A percentile compares a stretch with the other conserved stretches of the same genome.
These are phyloP conservation scores for Rhea americana DNA, from an alignment of 2,113 vertebrate species.

Conservation along the genomic window DNA sequence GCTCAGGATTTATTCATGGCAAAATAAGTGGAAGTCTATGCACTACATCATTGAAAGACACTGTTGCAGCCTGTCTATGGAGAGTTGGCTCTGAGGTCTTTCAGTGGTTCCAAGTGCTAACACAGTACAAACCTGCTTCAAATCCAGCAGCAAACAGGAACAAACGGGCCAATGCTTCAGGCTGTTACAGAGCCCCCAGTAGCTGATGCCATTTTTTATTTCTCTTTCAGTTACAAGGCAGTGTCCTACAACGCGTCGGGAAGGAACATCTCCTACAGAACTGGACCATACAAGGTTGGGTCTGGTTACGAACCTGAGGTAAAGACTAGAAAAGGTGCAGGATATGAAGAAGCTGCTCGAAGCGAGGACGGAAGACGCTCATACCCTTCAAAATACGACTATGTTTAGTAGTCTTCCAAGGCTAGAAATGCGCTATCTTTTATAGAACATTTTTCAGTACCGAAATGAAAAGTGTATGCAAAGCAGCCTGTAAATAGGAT, in stretches of 20 bases:
- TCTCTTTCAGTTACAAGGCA: slow-evolving; percentile 81
- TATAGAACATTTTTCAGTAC: neutral
- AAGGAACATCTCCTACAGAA: slow-evolving; percentile 79
- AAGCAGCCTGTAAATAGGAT: slow-evolving; percentile 13
- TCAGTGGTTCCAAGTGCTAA: neutral
- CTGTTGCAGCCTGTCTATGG: neutral
- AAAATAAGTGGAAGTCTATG: neutral
- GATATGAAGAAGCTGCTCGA: slow-evolving; percentile 74
- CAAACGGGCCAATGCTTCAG: rapidly evolving
- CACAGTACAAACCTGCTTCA: neutral
- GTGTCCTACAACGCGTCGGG: slow-evolving; percentile 85
- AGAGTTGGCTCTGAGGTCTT: neutral
- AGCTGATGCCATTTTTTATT: neutral
- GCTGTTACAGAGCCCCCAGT: neutral
- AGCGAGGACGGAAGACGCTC: slow-evolving; percentile 79
- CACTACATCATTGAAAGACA: neutral
- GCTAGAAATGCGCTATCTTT: neutral
- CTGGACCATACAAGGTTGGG: slow-evolving; percentile 70
- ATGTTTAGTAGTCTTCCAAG: slow-evolving; percentile 77
- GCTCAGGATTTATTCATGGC: neutral
- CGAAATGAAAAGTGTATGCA: neutral
- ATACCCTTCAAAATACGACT: slow-evolving; percentile 85
- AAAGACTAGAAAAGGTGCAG: slow-evolving; percentile 62
- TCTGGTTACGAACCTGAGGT: slow-evolving; percentile 67
- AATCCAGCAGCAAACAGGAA: neutral